These are phyloP conservation scores for Phaedon cochleariae DNA, from an alignment of 2,888 invertebrate genomes.

Conservation along the genomic window DNA sequence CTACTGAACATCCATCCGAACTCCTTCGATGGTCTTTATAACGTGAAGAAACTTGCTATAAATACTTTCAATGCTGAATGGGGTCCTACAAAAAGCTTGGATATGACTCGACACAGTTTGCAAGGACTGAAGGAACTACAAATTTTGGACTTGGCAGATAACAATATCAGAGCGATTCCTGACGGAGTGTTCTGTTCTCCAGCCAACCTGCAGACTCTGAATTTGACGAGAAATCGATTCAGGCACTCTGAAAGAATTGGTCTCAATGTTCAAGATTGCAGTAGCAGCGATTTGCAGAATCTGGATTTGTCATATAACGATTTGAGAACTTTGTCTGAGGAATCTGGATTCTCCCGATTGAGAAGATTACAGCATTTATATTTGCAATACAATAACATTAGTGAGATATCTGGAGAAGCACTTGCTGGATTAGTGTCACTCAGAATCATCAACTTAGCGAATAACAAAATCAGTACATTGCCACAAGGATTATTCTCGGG, in stretches of 20 bases:
- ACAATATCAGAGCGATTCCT: constrained; percentile 83
- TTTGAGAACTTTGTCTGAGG: constrained; percentile 74
- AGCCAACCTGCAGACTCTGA: constrained; percentile 81
- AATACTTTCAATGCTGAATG: constrained; percentile 84
- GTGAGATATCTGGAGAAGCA: constrained; percentile 80
- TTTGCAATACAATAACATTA: constrained; percentile 84
- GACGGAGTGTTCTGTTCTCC: constrained; percentile 82
- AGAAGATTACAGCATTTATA: constrained; percentile 81
- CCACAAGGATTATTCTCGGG: constrained; percentile 85
- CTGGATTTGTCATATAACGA: constrained; percentile 86
- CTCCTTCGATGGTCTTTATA: constrained; percentile 81
- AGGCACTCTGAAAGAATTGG: constrained; percentile 81
- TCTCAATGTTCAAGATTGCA: constrained; percentile 69
- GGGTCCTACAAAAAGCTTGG: constrained; percentile 77
- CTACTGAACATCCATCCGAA: constrained; percentile 77
- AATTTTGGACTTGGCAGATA: constrained; percentile 81
- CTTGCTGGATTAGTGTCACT: constrained; percentile 81
- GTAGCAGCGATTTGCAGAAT: constrained; percentile 75
- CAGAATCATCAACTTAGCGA: constrained; percentile 84
- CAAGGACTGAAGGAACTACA: constrained; percentile 82
- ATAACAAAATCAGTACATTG: constrained; percentile 82
- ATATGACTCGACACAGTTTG: constrained; percentile 76
- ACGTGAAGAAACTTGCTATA: constrained; percentile 79
- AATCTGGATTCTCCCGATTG: constrained; percentile 77
- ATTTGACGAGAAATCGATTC: constrained; percentile 86